Percentiles rank a stretch among this genome's conserved stretches.
Evolutionary conservation across 2,797 vertebrate genomes (phyloP).

Genomic region (Pangasius larnaudii): DNA sequence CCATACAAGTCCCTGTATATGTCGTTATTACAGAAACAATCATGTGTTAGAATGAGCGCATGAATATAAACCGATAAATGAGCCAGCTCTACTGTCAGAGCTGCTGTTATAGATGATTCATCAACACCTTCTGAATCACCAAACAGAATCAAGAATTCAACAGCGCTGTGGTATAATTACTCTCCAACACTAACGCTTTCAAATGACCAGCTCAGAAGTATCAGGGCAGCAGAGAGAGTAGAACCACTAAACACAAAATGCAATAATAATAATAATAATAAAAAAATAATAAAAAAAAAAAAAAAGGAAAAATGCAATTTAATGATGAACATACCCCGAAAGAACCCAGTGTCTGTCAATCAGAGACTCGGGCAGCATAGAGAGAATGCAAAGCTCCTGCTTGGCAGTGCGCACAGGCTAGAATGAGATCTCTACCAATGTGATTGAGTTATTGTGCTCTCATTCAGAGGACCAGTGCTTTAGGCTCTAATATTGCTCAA

Average conservation of each 20-base stretch:
- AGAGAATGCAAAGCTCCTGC: constrained; percentile 64
- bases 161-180: background rate
- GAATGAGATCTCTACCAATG: constrained; percentile 79
- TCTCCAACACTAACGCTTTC: background rate
- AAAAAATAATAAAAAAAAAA: background rate
- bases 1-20: background rate
- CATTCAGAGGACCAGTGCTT: constrained; percentile 65
- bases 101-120: background rate
- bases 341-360: constrained; percentile 70
- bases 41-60: background rate
- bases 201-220: background rate
- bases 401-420: constrained; percentile 62
- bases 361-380: constrained; percentile 65
- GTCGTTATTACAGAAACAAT: background rate
- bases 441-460: constrained; percentile 77
- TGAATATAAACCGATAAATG: background rate
- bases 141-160: constrained; percentile 6
- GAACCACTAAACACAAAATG: background rate
- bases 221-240: background rate
- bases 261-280: background rate
- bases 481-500: constrained; percentile 45
- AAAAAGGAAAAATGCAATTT: constrained; percentile 40
- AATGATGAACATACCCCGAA: constrained; percentile 65
- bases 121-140: background rate
- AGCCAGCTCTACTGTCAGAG: background rate